These are phyloP conservation scores for Drosophila sechellia DNA, from an alignment of 1,140 invertebrate genomes.

Conservation along the genomic window DNA sequence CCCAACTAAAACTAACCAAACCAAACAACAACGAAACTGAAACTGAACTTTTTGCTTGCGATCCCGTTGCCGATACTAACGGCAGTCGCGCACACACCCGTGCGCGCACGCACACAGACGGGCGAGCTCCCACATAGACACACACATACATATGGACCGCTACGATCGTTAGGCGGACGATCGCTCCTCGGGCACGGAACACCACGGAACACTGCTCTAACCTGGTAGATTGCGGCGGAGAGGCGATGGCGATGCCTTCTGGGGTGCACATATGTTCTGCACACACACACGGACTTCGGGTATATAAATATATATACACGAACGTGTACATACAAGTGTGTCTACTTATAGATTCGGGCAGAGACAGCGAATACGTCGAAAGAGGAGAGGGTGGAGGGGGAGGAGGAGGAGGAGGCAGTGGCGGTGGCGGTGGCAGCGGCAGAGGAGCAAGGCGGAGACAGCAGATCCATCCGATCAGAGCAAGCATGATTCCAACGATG, in stretches of 20 bases:
- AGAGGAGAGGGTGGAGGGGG: background rate
- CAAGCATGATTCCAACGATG: slow-evolving; percentile 42
- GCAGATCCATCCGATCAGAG: slow-evolving; percentile 12
- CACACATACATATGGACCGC: slow-evolving; percentile 41
- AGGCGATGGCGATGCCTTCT: slow-evolving; percentile 29
- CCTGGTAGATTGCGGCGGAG: slow-evolving; percentile 75
- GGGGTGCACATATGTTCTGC: slow-evolving; percentile 65
- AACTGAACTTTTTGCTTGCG: slow-evolving; percentile 77
- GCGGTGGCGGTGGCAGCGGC: background rate
- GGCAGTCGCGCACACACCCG: slow-evolving; percentile 62
- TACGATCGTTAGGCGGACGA: slow-evolving; percentile 75
- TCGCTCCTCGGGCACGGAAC: slow-evolving; percentile 50
- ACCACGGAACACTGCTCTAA: slow-evolving; percentile 53
- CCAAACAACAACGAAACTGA: slow-evolving; percentile 75
- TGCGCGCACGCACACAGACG: slow-evolving; percentile 12
- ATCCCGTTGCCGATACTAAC: slow-evolving; percentile 82
- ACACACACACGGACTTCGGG: slow-evolving; percentile 18
- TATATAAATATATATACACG: slow-evolving; percentile 66
- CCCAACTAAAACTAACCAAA: slow-evolving; percentile 65
- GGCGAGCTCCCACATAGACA: slow-evolving; percentile 8
- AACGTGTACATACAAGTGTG: slow-evolving; percentile 47
- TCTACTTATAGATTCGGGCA: slow-evolving; percentile 76
- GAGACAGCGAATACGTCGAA: slow-evolving; percentile 31
- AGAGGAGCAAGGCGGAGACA: slow-evolving; percentile 8
- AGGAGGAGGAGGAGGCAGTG: background rate